Evolutionary conservation across 2,113 vertebrate genomes (phyloP), one percentile per base, ranked within the genome.

Genomic region (Salminus brasiliensis): DNA sequence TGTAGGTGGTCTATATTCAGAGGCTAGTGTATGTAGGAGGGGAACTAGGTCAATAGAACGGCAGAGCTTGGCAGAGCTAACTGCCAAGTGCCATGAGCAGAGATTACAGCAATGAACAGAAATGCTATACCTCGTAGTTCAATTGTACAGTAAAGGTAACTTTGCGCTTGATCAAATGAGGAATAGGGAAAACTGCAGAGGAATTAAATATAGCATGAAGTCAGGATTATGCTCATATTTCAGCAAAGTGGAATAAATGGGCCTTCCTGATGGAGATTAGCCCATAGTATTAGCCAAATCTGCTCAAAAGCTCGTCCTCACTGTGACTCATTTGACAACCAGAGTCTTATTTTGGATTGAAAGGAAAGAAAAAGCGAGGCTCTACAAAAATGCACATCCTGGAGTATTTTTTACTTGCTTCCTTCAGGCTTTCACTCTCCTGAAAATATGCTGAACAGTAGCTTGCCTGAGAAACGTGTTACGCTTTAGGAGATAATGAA

Each of bases 1-100:
- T 32, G 60, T 66, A 45, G 70, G 78, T 55, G 69, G 47, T 30
- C 9, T 73, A 49, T 72, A 79, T 79, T 66, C 47, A 73, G 47
- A 79, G 55, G 34, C 32, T 43, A 41, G 32, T 23, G 34, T n/a
- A 72, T 32, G 60, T 18, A 53, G 43, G 32, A 55, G 18, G 25
- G 18, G 16, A 72, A 79, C 8, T 53, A 39, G 57, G 45, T 72
- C 60, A 72, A 53, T 21, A 53, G 39, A 36, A 63, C 23, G 29
- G 12, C 27, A 6, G 43, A 45, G 10, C 10, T 13, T 43, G 34
- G 23, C n/a, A n/a, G 47, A 49, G 47, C 15, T 21, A 21, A 49
- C 16, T 49, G 47, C 47, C 21, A 49, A 36, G 15, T 34, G 29
- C 6, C 30, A 29, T 67, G 13, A 29, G 21, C 5, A 65, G n/a